phyloP scores from a whole-genome alignment of 2,113 vertebrate species.

The Apodemus speciosus region DNA sequence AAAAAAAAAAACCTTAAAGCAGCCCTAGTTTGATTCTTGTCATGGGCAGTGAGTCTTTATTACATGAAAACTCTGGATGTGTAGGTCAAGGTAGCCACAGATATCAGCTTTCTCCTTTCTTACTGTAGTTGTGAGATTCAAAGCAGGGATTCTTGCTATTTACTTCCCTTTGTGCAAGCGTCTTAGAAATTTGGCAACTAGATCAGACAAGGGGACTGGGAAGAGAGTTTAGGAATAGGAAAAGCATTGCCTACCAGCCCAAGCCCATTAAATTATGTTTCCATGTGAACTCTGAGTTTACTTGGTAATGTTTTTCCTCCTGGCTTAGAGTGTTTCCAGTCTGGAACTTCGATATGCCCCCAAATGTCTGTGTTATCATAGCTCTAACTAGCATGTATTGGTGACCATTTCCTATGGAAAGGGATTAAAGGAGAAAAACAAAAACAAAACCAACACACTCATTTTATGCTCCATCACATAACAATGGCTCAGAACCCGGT shows the following conservation, averaged over 20 bases:
- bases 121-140: not conserved
- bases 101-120: not conserved
- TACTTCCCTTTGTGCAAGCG: not conserved
- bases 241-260: not conserved
- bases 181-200: not conserved
- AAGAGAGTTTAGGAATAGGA: not conserved
- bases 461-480: conserved; percentile 74
- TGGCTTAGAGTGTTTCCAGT: conserved; percentile 14
- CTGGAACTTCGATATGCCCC: not conserved
- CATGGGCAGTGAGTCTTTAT: not conserved
- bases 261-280: not conserved
- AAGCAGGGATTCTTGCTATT: not conserved
- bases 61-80: not conserved
- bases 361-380: conserved; percentile 13
- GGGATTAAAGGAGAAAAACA: conserved; percentile 60
- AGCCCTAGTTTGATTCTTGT: not conserved
- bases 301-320: not conserved
- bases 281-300: not conserved
- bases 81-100: not conserved
- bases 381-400: conserved; percentile 24
- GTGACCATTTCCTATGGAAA: conserved; percentile 49
- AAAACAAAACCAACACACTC: conserved; percentile 75
- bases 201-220: not conserved
- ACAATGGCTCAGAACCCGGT: conserved; percentile 81
- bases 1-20: not conserved